phyloP scores from a whole-genome alignment of 2,888 invertebrate species.

The Globia sparganii region DNA sequence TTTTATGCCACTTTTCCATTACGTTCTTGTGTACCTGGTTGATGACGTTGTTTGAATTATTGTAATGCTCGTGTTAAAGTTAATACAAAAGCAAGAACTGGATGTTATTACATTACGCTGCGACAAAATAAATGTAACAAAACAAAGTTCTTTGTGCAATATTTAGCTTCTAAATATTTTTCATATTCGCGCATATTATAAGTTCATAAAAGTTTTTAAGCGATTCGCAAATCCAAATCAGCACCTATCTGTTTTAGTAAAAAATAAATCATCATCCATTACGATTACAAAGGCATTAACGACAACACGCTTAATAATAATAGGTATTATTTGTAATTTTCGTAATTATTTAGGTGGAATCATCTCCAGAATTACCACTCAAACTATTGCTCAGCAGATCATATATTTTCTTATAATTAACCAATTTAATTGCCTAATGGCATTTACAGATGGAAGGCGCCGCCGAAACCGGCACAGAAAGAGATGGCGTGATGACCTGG shows the following conservation, averaged over 20 bases:
- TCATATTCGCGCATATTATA: neutral
- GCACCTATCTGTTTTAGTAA: neutral
- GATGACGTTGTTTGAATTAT: neutral
- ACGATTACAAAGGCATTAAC: neutral
- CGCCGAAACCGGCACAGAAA: too few species aligned
- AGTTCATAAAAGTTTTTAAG: neutral
- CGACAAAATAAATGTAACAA: neutral
- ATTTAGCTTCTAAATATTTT: neutral
- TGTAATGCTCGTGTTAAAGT: neutral
- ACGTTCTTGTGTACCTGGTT: constrained; percentile 14
- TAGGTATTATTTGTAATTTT: neutral
- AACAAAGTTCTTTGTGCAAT: neutral
- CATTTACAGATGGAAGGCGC: neutral
- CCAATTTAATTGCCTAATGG: neutral
- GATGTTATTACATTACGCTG: too few species aligned
- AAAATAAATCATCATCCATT: neutral
- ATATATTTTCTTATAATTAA: neutral
- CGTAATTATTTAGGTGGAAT: neutral
- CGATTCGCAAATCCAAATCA: neutral
- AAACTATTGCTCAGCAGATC: neutral
- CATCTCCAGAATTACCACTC: neutral
- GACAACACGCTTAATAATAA: neutral
- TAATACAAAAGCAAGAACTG: neutral
- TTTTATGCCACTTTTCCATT: constrained; percentile 46
- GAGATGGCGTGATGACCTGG: neutral